These are phyloP conservation scores for Nymphicus hollandicus DNA, from an alignment of 2,113 vertebrate species.

Conservation along the genomic window DNA sequence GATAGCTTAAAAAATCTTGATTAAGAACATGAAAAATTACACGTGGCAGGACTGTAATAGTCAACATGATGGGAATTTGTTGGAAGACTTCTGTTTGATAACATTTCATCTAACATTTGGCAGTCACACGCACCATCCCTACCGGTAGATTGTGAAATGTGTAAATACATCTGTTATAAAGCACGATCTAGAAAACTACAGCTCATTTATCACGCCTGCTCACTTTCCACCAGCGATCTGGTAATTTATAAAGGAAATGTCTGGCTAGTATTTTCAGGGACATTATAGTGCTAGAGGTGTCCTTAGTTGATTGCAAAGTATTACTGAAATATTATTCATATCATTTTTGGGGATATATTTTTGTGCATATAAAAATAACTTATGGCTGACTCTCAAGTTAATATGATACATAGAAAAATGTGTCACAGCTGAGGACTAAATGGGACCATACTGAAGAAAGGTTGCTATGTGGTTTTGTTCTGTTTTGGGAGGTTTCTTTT, in stretches of 20 bases:
- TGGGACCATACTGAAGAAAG: neutral
- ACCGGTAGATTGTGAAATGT: slow-evolving; percentile 38
- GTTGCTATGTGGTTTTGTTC: neutral
- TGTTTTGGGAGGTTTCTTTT: neutral
- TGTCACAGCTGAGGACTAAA: neutral
- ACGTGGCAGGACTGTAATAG: neutral
- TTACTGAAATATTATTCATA: slow-evolving; percentile 19
- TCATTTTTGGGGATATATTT: neutral
- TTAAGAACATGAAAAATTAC: neutral
- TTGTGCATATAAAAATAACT: neutral
- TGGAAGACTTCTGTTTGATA: slow-evolving; percentile 59
- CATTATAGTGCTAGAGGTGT: neutral
- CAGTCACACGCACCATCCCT: slow-evolving; percentile 20
- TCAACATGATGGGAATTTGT: neutral
- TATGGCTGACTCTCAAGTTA: neutral
- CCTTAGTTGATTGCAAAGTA: slow-evolving; percentile 2
- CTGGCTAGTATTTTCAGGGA: neutral
- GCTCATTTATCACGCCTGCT: slow-evolving; percentile 63
- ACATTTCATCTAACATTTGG: slow-evolving; percentile 50
- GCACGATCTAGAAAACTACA: neutral
- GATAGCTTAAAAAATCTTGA: neutral
- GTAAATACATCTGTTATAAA: slow-evolving; percentile 72
- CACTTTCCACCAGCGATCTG: slow-evolving; percentile 30
- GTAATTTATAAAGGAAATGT: neutral
- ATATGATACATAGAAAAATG: neutral